Percentiles rank a stretch among this genome's conserved stretches.
Conservation (phyloP, 2,888 invertebrate genomes). For the Drosophila macrospina region DNA sequence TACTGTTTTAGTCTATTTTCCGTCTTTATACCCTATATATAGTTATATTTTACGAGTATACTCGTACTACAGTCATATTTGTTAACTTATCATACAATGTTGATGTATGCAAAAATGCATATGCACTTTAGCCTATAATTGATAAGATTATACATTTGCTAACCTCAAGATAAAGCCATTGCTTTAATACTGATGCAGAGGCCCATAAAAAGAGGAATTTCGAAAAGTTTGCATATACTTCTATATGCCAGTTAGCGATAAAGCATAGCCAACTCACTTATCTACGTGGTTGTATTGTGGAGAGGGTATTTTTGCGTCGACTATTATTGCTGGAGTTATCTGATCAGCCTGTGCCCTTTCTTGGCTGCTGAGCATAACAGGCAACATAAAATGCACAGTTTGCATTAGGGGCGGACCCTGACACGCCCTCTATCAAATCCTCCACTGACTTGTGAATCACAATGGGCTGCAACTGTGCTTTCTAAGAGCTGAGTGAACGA, state of each 20-base stretch:
- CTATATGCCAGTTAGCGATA: background rate
- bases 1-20: conserved; percentile 1
- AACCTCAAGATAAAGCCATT: conserved; percentile 1
- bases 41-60: background rate
- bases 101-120: background rate
- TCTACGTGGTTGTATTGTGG: too few relatives aligned
- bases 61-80: too few relatives aligned
- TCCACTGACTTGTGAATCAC: background rate
- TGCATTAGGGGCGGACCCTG: conserved; percentile 6
- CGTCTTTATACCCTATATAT: conserved; percentile 12
- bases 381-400: conserved; percentile 18
- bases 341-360: conserved; percentile 2
- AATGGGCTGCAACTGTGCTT: conserved; percentile 5
- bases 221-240: too few relatives aligned
- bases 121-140: background rate
- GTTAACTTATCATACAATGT: background rate
- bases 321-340: background rate
- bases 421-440: background rate
- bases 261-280: too few relatives aligned
- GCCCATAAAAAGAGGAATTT: background rate
- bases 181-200: background rate
- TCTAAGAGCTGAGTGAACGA: background rate
- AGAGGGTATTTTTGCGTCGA: background rate
- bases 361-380: conserved; percentile 14
- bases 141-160: background rate